A percentile compares a stretch with the other conserved stretches of the same genome.
These are phyloP conservation scores for Gallinago paraguaiae DNA, from an alignment of 2,113 vertebrate genomes.

Conservation along the genomic window DNA sequence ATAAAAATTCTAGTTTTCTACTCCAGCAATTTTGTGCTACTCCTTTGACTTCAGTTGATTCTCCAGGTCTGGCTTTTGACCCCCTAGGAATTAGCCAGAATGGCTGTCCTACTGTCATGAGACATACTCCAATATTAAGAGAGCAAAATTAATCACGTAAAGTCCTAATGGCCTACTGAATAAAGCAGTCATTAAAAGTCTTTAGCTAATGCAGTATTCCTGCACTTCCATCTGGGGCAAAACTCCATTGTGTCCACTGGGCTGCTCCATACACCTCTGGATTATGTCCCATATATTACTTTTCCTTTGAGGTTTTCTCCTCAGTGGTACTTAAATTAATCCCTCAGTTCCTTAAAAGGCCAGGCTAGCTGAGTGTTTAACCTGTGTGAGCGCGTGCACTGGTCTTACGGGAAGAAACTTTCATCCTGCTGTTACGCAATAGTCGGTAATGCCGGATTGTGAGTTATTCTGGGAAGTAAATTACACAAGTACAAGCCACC, in stretches of 20 bases:
- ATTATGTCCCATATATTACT: neutral
- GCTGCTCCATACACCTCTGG: neutral
- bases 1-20: neutral
- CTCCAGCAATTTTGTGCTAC: neutral
- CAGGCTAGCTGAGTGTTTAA: neutral
- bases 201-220: neutral
- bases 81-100: neutral
- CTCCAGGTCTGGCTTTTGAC: neutral
- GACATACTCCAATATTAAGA: neutral
- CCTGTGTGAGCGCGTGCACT: fast-evolving
- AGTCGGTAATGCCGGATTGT: conserved; percentile 17
- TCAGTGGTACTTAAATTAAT: neutral
- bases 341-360: neutral
- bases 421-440: neutral
- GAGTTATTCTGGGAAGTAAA: conserved; percentile 40
- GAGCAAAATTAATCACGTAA: neutral
- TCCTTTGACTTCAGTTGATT: neutral
- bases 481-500: neutral
- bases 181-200: neutral
- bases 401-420: neutral
- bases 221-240: neutral
- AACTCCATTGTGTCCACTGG: neutral
- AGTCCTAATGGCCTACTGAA: neutral
- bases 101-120: fast-evolving
- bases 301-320: neutral